Conservation (phyloP, 2,888 invertebrate species). For the Bembecia ichneumoniformis region DNA sequence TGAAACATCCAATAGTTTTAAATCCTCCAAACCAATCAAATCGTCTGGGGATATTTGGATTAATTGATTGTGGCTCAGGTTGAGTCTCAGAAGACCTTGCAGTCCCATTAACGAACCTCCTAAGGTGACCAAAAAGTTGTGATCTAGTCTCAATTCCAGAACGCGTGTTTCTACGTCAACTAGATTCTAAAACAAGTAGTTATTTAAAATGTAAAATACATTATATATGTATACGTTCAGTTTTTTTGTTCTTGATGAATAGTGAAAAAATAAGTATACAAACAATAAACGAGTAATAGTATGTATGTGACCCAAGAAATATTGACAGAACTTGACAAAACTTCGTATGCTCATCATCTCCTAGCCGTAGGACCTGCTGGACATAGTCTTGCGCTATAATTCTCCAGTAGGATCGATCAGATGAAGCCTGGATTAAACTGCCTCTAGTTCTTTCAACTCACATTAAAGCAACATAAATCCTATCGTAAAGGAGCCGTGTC, state of each 20-base stretch:
- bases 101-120: conserved; percentile 84
- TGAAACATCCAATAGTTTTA: conserved; percentile 83
- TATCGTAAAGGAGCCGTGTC: too few species aligned
- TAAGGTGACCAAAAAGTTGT: conserved; percentile 79
- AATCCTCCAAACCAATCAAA: conserved; percentile 81
- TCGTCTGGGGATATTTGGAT: conserved; percentile 83
- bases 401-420: too few species aligned
- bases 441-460: too few species aligned
- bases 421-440: too few species aligned
- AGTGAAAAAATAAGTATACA: background rate
- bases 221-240: background rate
- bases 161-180: conserved; percentile 84
- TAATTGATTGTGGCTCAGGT: conserved; percentile 82
- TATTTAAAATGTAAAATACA: background rate
- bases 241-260: background rate
- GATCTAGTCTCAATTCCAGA: conserved; percentile 79
- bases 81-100: conserved; percentile 79
- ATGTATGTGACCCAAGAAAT: too few species aligned
- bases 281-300: too few species aligned
- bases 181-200: conserved; percentile 70
- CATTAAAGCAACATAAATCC: too few species aligned
- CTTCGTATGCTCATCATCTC: too few species aligned
- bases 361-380: too few species aligned
- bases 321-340: too few species aligned
- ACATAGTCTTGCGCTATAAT: too few species aligned